These are phyloP conservation scores for Ceyx cyanopectus DNA, from an alignment of 2,113 vertebrate genomes.

Conservation along the genomic window DNA sequence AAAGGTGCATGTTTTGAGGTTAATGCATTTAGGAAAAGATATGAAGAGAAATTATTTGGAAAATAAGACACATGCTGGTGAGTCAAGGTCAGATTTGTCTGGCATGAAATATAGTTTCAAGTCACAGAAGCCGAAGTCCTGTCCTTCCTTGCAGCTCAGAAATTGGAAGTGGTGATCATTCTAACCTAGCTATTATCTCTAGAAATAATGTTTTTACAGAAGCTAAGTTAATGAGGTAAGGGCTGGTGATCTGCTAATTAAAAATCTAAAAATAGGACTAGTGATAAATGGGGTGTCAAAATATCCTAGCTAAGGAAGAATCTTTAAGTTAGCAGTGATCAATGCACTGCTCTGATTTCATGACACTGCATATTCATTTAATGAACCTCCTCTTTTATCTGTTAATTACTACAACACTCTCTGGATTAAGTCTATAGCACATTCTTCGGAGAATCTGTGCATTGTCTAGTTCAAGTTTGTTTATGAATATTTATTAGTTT, in stretches of 20 bases:
- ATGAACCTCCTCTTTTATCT: constrained; percentile 82
- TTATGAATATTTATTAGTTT: constrained; percentile 70
- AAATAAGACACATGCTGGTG: not conserved
- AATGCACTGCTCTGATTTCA: constrained; percentile 76
- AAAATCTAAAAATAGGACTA: constrained; percentile 87
- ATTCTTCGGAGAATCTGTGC: constrained; percentile 60
- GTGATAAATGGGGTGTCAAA: constrained; percentile 87
- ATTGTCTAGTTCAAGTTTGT: constrained; percentile 74
- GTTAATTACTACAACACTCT: constrained; percentile 83
- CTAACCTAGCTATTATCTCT: constrained; percentile 67
- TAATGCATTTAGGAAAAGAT: constrained; percentile 26
- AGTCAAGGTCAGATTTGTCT: constrained; percentile 24
- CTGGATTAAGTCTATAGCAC: constrained; percentile 75
- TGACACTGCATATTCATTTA: constrained; percentile 85
- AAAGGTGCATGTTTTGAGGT: not conserved
- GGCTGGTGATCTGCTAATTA: constrained; percentile 82
- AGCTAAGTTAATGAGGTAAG: constrained; percentile 84
- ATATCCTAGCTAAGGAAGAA: constrained; percentile 76
- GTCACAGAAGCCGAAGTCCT: not conserved
- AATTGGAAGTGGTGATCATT: constrained; percentile 51
- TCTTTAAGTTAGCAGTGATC: constrained; percentile 77
- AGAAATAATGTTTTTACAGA: constrained; percentile 75
- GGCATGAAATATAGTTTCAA: constrained; percentile 3
- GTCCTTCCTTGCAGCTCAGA: constrained; percentile 42
- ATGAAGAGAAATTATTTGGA: not conserved